Percentiles rank a stretch among this genome's conserved stretches.
Conservation (phyloP, 2,888 invertebrate genomes). For the Cantharis rufa region DNA sequence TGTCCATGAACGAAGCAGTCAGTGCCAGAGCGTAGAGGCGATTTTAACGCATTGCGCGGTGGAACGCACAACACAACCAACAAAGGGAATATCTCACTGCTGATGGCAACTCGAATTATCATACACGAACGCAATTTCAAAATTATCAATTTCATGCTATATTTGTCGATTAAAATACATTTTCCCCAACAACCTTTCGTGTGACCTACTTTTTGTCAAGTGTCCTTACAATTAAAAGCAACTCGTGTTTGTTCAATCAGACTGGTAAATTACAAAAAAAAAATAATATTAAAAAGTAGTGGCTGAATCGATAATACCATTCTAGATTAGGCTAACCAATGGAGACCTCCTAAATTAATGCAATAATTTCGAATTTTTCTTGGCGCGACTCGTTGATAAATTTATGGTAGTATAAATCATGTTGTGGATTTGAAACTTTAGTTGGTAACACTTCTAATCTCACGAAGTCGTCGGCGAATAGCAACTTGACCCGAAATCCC, state of each 20-base stretch:
- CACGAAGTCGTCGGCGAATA: slow-evolving; percentile 36
- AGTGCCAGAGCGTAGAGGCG: slow-evolving; percentile 62
- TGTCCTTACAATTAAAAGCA: neutral
- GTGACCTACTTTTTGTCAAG: neutral
- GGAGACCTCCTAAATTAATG: neutral
- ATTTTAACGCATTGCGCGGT: slow-evolving; percentile 61
- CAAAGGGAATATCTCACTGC: slow-evolving; percentile 7
- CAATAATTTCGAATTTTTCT: neutral
- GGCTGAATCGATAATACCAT: neutral
- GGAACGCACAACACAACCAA: slow-evolving; percentile 56
- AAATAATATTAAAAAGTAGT: neutral
- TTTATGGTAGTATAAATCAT: slow-evolving; percentile 62
- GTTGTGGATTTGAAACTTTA: slow-evolving; percentile 56
- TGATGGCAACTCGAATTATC: slow-evolving; percentile 7
- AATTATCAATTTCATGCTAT: neutral
- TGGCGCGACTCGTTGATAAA: slow-evolving; percentile 53
- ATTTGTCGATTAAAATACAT: neutral
- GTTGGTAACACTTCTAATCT: slow-evolving; percentile 37
- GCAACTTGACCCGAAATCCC: slow-evolving; percentile 50
- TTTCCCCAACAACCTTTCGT: neutral
- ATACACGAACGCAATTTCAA: slow-evolving; percentile 8
- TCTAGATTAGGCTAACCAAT: neutral
- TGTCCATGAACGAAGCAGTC: slow-evolving; percentile 61
- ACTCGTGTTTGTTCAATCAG: slow-evolving; percentile 39
- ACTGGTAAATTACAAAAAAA: slow-evolving; percentile 18